Base-by-base conservation (phyloP, 1,140 invertebrate species). In the Drosophila insularis region DNA sequence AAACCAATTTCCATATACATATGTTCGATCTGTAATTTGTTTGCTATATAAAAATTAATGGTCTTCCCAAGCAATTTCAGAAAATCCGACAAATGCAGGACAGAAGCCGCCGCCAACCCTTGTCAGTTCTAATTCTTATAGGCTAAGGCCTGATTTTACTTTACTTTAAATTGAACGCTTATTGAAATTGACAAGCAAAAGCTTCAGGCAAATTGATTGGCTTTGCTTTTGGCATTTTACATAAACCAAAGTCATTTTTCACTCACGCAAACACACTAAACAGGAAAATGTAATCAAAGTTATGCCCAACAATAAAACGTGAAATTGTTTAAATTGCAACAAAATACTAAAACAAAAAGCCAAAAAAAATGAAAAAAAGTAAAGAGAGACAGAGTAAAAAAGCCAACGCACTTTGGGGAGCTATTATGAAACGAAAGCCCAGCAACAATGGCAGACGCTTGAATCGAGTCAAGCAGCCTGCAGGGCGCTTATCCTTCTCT, bases 161-260 rank as follows among this genome's bases (percentile, higher is more conserved):
- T 77, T 32, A 21, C 14, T 75, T 75, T 50, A 50, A 50, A 50
- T 50, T 50, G 43, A 50, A 55, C 27, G 60, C 68, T 75, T 68
- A 81, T 79, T 76, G 75, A 64, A 87, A 86, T 76, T 86, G 81
- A 82, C 79, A 86, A 71, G 60, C 54, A 40, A n/a, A 46, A 58
- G 55, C 60, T 54, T 35, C 5, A 63, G 43, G 35, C 27, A 87
- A 87, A 79, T 86, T 82, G 75, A 86, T 86, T 85, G 69, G 40
- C 72, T 66, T 73, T 56, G 13, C 10, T 60, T 60, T 58, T 62
- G 31, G 11, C 39, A 40, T 43, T 58, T 58, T 37, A 58, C 2
- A 58, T 19, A 58, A 58, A 32, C 55, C 23, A 11, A 58, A 37
- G n/a, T 13, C 35, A 14, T 35, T 58, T 39, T 46, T 11, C 11